Evolutionary conservation across 1,140 invertebrate genomes (phyloP), one percentile per base, ranked within the genome.

Genomic region (Nylanderia fulva): DNA sequence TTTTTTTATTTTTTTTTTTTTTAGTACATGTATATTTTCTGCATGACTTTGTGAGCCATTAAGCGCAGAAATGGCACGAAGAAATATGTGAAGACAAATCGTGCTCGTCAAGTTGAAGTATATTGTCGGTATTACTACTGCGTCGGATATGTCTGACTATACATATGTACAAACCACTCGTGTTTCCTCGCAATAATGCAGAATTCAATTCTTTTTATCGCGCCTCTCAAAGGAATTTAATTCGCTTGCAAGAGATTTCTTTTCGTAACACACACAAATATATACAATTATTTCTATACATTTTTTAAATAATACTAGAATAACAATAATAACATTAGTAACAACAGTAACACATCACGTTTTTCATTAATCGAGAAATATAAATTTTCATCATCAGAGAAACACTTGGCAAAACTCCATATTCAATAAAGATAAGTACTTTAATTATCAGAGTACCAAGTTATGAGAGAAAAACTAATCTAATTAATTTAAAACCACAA

Each of bases 91-190:
- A 39, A 52, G 39, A 82, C 24, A 36, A 75, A 84, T 42, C 18
- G 54, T 33, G 15, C 29, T 64, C 21, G 61, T 64, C 21, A 60
- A 66, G 45, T 48, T 48, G 8, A 60, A 68, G 24, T 71, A 58
- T 80, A 80, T 69, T 48, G 39, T 60, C 52, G 45, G 9, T 58
- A 80, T 33, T 58, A 71, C 18, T 71, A 54, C 36, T 80, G 33
- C 64, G 11, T 39, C 64, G 64, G 64, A 71, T 80, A 80, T 80
- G 52, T 80, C 58, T 54, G 77, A 24, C 54, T 80, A 80, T 80
- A 80, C 52, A 58, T 71, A 71, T 80, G 7, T 80, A 80, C 36
- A 80, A 69, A 21, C 56, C 63, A 68, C 75, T 33, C 33, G 15
- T 36, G 27, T 56, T 68, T 71, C 13, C 24, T 80, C 15, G 3